Base-by-base conservation (phyloP, 2,113 vertebrate genomes). In the Paradisaea rubra region DNA sequence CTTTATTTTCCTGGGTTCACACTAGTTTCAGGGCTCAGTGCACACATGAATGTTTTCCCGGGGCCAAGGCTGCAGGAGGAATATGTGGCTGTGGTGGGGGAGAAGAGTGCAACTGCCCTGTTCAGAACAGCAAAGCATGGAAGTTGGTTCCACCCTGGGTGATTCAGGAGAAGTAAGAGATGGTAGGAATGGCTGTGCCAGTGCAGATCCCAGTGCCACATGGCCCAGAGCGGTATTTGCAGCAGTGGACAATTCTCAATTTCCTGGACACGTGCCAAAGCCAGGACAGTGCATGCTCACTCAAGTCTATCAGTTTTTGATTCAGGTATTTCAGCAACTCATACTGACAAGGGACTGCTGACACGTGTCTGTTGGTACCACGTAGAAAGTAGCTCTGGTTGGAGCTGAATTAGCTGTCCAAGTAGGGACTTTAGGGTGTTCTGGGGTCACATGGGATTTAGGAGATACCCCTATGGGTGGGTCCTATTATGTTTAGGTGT, bases 311-410 rank as follows among this genome's bases (percentile, higher is more conserved):
- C 0, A 6, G 24, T 17, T 70, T 87, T 41, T 78, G 22, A 6
- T 65, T 73, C 13, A 39, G 20, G 9, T 44, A 13, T 37, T 74
- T 85, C 33, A 45, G 37, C 1, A 10, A 0, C 25, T 20, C 28
- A 2, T 30, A 27, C 4, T 44, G n/a, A 49, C 13, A 12, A 12
- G 18, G 19, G 3, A 15, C 18, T 69, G 33, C 15, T 78, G 78
- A 25, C 35, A 44, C 0, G 0, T 39, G 13, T 45, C 27, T 60
- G 2, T 14, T 39, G 35, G 44, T 17, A 23, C 11, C 41, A 60
- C 0, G 1, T 15, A 49, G 31, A n/a, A 12, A 45, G 39, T 5
- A 54, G 39, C 53, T 83, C 63, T 77, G 63, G 3, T 1, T n/a
- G 57, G 52, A 82, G 25, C 22, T 30, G n/a, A 41, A 31, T 60